A percentile compares a stretch with the other conserved stretches of the same genome.
Evolutionary conservation across 92 coral and sea anemone genomes (phyloP).

Genomic region (Diadumene lineata): DNA sequence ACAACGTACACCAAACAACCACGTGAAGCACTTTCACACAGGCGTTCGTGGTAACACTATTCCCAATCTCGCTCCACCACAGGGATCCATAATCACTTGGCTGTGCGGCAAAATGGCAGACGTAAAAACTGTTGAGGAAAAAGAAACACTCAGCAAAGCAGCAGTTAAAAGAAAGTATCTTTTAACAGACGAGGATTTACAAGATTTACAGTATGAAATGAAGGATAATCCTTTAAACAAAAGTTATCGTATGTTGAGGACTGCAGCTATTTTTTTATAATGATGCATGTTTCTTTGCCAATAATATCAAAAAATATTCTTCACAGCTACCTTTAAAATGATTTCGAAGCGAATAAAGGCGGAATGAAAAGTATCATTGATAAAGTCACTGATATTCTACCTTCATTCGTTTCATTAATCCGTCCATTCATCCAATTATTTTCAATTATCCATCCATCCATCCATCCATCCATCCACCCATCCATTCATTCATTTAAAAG

Average conservation of each 20-base stretch:
- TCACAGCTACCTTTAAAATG: too few species aligned
- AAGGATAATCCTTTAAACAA: slow-evolving; percentile 75
- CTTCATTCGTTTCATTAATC: not conserved
- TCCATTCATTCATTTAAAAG: not conserved
- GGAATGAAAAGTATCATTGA: too few species aligned
- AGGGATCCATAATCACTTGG: slow-evolving; percentile 17
- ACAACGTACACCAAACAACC: slow-evolving; percentile 8
- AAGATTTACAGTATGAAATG: slow-evolving; percentile 48
- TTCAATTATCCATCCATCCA: not conserved
- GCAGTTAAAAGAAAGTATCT: slow-evolving; percentile 74
- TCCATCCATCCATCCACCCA: not conserved
- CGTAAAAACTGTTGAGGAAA: slow-evolving; percentile 7
- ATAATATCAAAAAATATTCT: too few species aligned
- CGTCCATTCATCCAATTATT: not conserved
- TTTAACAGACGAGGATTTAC: slow-evolving; percentile 71
- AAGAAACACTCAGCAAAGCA: slow-evolving; percentile 71
- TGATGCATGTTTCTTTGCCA: too few species aligned
- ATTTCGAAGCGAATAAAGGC: too few species aligned
- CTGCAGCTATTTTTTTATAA: not conserved
- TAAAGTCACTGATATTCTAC: too few species aligned
- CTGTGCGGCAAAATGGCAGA: slow-evolving; percentile 4
- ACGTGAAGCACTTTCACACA: slow-evolving; percentile 17
- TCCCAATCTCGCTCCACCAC: slow-evolving; percentile 35
- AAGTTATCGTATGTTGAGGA: slow-evolving; percentile 42
- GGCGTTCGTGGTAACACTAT: slow-evolving; percentile 35